These are phyloP conservation scores for Hymenopus coronatus DNA, from an alignment of 2,888 invertebrate species.

Conservation along the genomic window DNA sequence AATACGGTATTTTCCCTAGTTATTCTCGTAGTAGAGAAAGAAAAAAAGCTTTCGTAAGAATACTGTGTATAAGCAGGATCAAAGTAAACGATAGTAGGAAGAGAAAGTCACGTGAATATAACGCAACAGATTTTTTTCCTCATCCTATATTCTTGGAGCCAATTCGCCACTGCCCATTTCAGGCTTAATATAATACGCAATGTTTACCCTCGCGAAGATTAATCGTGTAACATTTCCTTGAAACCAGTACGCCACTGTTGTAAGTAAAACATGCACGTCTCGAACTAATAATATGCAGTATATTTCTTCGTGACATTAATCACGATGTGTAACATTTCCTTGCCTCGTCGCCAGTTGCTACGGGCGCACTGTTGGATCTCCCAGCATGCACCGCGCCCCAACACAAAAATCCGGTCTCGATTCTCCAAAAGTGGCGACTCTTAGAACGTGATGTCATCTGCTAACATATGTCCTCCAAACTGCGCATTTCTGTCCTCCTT, in stretches of 20 bases:
- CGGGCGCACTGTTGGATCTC: not conserved
- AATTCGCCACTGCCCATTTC: too few species aligned
- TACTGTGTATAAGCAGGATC: too few species aligned
- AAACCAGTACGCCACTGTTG: not conserved
- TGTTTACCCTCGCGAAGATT: too few species aligned
- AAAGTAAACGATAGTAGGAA: too few species aligned
- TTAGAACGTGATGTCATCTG: not conserved
- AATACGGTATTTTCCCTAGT: too few species aligned
- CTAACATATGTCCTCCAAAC: not conserved
- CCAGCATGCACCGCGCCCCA: not conserved
- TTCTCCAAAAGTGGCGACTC: not conserved
- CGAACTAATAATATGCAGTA: not conserved
- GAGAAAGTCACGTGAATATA: too few species aligned
- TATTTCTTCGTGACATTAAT: not conserved
- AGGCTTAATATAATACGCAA: too few species aligned
- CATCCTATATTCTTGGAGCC: too few species aligned
- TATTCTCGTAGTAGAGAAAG: too few species aligned
- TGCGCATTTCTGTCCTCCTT: not conserved
- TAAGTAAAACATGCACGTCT: not conserved
- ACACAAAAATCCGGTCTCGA: not conserved
- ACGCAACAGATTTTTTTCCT: too few species aligned
- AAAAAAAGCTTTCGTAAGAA: too few species aligned
- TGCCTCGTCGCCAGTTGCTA: not conserved
- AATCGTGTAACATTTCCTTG: too few species aligned
- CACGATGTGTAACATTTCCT: not conserved